Conservation (phyloP, 1,140 invertebrate genomes). For the Leptinotarsa texana region DNA sequence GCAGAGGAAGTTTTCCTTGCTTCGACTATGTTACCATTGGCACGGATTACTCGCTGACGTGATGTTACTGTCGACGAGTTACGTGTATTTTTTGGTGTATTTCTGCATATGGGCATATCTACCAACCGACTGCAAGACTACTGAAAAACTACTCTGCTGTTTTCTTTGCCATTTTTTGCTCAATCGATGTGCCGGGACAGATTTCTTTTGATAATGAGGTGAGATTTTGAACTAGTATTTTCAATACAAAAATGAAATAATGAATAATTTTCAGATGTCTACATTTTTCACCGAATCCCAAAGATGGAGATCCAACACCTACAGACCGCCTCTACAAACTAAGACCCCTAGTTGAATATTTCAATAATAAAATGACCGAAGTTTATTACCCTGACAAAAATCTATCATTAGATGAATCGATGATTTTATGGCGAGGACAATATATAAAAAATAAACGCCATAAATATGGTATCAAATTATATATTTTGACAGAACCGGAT, state of each 20-base stretch:
- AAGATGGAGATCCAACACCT: not conserved
- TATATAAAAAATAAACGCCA: conserved; percentile 18
- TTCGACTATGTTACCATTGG: not conserved
- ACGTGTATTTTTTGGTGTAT: no score
- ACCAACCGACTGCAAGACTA: conserved; percentile 7
- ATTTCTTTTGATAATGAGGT: conserved; percentile 1
- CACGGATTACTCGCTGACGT: conserved; percentile 1
- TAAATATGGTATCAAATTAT: conserved; percentile 33
- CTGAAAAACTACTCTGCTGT: not conserved
- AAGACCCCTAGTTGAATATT: conserved; percentile 11
- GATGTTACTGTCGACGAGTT: no score
- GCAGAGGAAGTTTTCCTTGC: not conserved
- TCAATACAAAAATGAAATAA: conserved; percentile 1
- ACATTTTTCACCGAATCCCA: conserved; percentile 1
- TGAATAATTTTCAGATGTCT: not conserved
- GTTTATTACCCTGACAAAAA: conserved; percentile 13
- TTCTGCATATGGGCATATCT: no score
- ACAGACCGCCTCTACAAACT: no score
- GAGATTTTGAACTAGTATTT: conserved; percentile 3
- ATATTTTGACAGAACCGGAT: conserved; percentile 28
- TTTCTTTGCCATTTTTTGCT: not conserved
- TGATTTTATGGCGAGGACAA: conserved; percentile 4
- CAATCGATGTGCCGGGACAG: not conserved
- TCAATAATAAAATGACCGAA: conserved; percentile 15
- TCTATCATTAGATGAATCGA: not conserved